These are phyloP conservation scores for Watersipora subatra DNA, from an alignment of 1,140 invertebrate species.

Conservation along the genomic window DNA sequence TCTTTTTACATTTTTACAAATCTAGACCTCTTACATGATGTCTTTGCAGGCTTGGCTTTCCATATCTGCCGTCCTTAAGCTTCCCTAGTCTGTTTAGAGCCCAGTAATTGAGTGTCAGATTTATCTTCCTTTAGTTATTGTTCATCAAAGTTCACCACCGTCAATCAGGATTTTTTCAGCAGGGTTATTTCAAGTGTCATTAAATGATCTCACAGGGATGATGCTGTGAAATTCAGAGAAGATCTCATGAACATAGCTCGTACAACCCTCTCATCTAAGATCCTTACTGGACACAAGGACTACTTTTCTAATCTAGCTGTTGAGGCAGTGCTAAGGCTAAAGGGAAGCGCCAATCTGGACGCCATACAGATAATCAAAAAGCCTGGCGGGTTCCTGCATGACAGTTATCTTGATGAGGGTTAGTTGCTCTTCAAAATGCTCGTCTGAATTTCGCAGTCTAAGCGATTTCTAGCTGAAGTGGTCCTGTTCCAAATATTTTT, in stretches of 20 bases:
- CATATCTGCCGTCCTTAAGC: too few species aligned
- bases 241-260: conserved; percentile 93
- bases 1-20: too few species aligned
- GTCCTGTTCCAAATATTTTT: too few species aligned
- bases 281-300: conserved; percentile 92
- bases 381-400: conserved; percentile 72
- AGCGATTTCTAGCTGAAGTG: too few species aligned
- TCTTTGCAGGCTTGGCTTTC: too few species aligned
- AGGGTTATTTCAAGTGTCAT: not conserved
- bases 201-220: conserved; percentile 43
- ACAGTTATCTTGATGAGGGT: conserved; percentile 94
- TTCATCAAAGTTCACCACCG: too few species aligned
- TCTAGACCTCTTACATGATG: too few species aligned
- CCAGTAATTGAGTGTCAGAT: too few species aligned
- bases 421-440: conserved; percentile 10
- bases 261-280: conserved; percentile 96
- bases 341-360: conserved; percentile 78
- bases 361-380: conserved; percentile 98
- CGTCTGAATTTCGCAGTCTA: conserved; percentile 1
- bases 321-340: conserved; percentile 76
- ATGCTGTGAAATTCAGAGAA: conserved; percentile 62
- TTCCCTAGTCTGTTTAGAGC: too few species aligned
- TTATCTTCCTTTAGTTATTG: too few species aligned
- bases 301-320: conserved; percentile 89
- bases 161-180: too few species aligned